A percentile compares a stretch with the other conserved stretches of the same genome.
Evolutionary conservation across 2,888 invertebrate genomes (phyloP).

Genomic region (Omphaloscelis lunosa): DNA sequence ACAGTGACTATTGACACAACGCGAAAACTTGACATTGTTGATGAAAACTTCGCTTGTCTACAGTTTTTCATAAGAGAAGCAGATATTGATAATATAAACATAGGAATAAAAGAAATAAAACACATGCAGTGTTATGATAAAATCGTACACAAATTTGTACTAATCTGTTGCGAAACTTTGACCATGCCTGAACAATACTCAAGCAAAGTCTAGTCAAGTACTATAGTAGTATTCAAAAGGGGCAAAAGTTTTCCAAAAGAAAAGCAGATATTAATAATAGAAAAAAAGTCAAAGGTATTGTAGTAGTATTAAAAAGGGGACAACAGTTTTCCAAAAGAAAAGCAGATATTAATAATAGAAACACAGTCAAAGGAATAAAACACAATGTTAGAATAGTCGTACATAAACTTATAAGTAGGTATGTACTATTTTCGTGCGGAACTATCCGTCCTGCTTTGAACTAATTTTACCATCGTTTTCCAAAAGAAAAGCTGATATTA

Average conservation of each 20-base stretch:
- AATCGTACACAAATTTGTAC: too few relatives aligned
- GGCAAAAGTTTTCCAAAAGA: not conserved
- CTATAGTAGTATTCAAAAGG: not conserved
- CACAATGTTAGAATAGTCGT: too few relatives aligned
- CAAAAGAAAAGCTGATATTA: constrained; percentile 18
- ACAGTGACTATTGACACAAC: not conserved
- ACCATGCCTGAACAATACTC: not conserved
- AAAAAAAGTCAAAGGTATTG: not conserved
- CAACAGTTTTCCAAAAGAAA: constrained; percentile 6
- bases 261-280: not conserved
- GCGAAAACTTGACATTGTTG: not conserved
- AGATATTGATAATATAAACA: not conserved
- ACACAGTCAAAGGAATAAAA: not conserved
- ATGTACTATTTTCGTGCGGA: too few relatives aligned
- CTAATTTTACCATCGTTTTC: not conserved
- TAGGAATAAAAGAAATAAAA: not conserved
- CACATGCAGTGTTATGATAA: not conserved
- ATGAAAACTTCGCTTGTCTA: constrained; percentile 1
- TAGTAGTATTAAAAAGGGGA: too few relatives aligned
- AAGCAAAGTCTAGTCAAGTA: not conserved
- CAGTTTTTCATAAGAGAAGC: not conserved
- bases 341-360: not conserved
- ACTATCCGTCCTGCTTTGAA: too few relatives aligned
- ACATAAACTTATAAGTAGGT: too few relatives aligned
- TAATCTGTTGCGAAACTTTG: too few relatives aligned